phyloP scores from a whole-genome alignment of 2,113 vertebrate genomes.

The Leuciscus idus region DNA sequence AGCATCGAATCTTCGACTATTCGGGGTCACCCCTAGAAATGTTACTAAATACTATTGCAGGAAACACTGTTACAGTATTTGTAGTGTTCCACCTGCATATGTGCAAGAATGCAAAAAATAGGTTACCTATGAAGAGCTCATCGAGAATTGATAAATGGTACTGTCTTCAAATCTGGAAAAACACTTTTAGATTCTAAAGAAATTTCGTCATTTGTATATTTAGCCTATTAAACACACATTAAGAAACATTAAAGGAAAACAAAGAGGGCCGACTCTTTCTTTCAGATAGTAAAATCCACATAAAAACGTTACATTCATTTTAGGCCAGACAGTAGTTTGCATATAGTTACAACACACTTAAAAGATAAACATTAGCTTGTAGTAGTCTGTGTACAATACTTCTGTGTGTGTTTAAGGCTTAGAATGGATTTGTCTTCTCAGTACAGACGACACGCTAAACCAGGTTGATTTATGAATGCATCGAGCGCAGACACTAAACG shows the following conservation, averaged over 20 bases:
- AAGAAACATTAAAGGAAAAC: neutral
- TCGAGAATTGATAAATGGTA: neutral
- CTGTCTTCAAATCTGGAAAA: neutral
- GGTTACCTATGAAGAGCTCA: neutral
- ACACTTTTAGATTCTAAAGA: neutral
- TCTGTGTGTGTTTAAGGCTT: constrained; percentile 11
- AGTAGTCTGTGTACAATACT: neutral
- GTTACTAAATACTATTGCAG: neutral
- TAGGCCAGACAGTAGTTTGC: neutral
- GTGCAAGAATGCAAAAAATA: neutral
- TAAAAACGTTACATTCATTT: neutral
- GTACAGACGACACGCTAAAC: neutral
- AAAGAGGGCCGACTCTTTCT: neutral
- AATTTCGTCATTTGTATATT: neutral
- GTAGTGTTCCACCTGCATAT: neutral
- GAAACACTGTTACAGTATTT: neutral
- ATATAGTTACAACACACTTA: neutral
- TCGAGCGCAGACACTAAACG: constrained; percentile 14
- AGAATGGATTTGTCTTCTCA: neutral
- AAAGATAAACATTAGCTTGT: constrained; percentile 7
- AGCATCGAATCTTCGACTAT: no score
- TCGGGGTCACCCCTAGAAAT: no score
- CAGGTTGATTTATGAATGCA: constrained; percentile 12
- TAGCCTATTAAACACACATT: neutral
- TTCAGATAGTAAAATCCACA: neutral